Evolutionary conservation across 2,113 vertebrate genomes (phyloP), one percentile per base, ranked within the genome.

Genomic region (Nibea albiflora): DNA sequence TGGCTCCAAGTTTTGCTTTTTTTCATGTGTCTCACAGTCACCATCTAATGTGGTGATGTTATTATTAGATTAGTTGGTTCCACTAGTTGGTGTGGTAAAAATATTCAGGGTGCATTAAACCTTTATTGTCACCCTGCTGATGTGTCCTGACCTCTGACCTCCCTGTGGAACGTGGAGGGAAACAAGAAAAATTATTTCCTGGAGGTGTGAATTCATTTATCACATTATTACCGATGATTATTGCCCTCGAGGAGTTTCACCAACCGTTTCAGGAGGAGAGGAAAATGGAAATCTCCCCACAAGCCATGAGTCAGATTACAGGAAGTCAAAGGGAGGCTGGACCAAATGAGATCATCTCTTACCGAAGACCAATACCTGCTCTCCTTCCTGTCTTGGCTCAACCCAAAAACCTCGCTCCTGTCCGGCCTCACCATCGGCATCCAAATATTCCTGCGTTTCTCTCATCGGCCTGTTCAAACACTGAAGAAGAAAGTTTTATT

Each of bases 271-370:
- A 11, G 42, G 24, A 17, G 44, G 50, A 54, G 50, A 72, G 67
- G 24, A 57, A 11, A 3, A 0, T 15, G 35, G 35, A 73, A 49
- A 69, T 62, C 0, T 54, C 17, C 4, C 15, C 31, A 39, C 16
- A 62, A 52, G n/a, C 49, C 57, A 16, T 6, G 81, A 72, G 62
- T 76, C 61, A 80, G 70, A 73, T 83, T 68, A 83, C 9, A 28
- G 44, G 63, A 73, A 15, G 62, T 31, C 4, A 42, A 47, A 53
- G 16, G n/a, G 64, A 75, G 54, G 35, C 7, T 11, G 56, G 69
- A 39, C 17, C 50, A 10, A 88, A 53, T 4, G 1, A 49, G 35
- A 62, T 84, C 72, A 80, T 70, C 60, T 78, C 49, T 70, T 52
- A 46, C 0, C 44, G 28, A 4, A 57, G 20, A 67, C 49, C n/a